phyloP scores from a whole-genome alignment of 2,888 invertebrate genomes.

The Diachrysia chrysitis region DNA sequence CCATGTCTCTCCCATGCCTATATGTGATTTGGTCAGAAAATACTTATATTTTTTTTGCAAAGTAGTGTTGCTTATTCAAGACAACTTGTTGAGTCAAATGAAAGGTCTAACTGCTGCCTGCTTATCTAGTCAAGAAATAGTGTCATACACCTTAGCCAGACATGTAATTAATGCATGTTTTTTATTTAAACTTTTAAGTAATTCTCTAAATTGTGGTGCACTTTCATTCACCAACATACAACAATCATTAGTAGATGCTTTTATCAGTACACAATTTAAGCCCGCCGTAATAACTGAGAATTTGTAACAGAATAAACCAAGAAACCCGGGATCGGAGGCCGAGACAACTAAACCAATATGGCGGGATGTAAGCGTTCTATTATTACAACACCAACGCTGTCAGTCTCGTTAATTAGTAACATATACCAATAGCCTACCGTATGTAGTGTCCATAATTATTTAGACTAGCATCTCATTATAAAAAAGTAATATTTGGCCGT shows the following conservation, averaged over 20 bases:
- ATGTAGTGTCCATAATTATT: constrained; percentile 17
- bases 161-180: no score
- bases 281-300: constrained; percentile 23
- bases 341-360: constrained; percentile 20
- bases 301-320: constrained; percentile 36
- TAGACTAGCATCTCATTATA: background rate
- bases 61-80: no score
- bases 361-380: constrained; percentile 35
- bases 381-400: constrained; percentile 11
- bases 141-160: no score
- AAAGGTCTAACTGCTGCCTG: no score
- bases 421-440: background rate
- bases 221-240: background rate
- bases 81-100: no score
- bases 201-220: background rate
- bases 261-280: background rate
- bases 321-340: background rate
- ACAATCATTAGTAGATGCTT: background rate
- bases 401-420: background rate
- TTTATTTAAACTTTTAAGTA: no score
- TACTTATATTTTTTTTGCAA: no score
- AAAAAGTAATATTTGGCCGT: background rate
- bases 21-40: no score
- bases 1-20: no score
- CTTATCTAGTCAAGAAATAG: no score